phyloP scores from a whole-genome alignment of 2,113 vertebrate species.

The Cyanoderma ruficeps region DNA sequence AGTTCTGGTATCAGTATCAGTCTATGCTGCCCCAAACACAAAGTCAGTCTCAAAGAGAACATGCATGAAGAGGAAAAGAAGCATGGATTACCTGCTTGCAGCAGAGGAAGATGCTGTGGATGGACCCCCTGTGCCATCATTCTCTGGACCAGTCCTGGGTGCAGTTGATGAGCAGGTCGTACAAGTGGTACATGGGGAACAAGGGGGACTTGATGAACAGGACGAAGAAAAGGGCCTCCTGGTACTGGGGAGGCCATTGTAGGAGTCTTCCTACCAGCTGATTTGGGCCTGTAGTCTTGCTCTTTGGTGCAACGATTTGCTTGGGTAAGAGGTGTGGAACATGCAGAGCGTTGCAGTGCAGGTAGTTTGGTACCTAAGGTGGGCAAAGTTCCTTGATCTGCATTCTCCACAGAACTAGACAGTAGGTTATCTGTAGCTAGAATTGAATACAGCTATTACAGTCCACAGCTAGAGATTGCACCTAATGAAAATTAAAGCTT shows the following conservation, averaged over 20 bases:
- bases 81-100: conserved; percentile 85
- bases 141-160: conserved; percentile 92
- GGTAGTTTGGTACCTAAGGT: conserved; percentile 75
- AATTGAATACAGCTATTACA: conserved; percentile 63
- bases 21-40: background rate
- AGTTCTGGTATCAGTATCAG: background rate
- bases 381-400: conserved; percentile 80
- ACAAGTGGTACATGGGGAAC: conserved; percentile 91
- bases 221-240: conserved; percentile 86
- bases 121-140: conserved; percentile 93
- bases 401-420: conserved; percentile 76
- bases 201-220: conserved; percentile 91
- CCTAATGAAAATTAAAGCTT: background rate
- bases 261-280: conserved; percentile 84
- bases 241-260: conserved; percentile 84
- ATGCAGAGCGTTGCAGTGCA: conserved; percentile 77
- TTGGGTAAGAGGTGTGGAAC: conserved; percentile 79
- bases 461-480: conserved; percentile 21
- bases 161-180: conserved; percentile 89
- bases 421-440: conserved; percentile 75
- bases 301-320: conserved; percentile 85
- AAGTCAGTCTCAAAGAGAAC: background rate
- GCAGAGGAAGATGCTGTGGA: conserved; percentile 89
- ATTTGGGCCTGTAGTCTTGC: conserved; percentile 84
- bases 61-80: background rate